phyloP scores from a whole-genome alignment of 2,113 vertebrate species.

The Pterocles burchelli region DNA sequence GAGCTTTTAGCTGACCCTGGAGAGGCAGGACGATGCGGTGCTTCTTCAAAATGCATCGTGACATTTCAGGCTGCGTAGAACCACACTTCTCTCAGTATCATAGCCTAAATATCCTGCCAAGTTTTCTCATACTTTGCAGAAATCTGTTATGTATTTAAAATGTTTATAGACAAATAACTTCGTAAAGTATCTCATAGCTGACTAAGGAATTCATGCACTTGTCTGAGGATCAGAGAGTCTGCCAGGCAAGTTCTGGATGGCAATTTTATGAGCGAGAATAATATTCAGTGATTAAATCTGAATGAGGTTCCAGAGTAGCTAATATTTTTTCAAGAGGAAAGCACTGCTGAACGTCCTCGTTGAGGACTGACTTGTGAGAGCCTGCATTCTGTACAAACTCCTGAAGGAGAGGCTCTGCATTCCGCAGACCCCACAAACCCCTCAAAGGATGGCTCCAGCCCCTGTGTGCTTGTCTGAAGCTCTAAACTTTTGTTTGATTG shows the following conservation, averaged over 20 bases:
- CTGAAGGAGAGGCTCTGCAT: background rate
- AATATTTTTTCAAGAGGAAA: background rate
- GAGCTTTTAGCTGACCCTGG: conserved; percentile 45
- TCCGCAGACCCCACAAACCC: background rate
- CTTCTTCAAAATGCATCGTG: background rate
- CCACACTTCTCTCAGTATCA: background rate
- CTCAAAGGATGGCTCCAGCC: background rate
- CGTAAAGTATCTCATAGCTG: background rate
- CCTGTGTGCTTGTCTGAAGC: background rate
- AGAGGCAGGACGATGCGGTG: background rate
- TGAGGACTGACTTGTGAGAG: background rate
- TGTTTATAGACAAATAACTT: background rate
- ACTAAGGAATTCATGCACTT: background rate
- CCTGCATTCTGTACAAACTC: background rate
- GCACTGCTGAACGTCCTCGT: background rate
- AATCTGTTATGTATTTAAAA: background rate
- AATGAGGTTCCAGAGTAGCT: conserved; percentile 20
- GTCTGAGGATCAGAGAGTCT: background rate
- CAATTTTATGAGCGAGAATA: conserved; percentile 10
- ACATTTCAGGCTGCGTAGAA: background rate
- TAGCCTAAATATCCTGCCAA: background rate
- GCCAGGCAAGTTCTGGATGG: conserved; percentile 8
- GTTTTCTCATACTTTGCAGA: background rate
- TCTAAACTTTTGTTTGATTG: background rate
- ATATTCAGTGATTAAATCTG: conserved; percentile 26